Evolutionary conservation across 2,888 invertebrate species (phyloP).

Genomic region (Capitulum mitella): DNA sequence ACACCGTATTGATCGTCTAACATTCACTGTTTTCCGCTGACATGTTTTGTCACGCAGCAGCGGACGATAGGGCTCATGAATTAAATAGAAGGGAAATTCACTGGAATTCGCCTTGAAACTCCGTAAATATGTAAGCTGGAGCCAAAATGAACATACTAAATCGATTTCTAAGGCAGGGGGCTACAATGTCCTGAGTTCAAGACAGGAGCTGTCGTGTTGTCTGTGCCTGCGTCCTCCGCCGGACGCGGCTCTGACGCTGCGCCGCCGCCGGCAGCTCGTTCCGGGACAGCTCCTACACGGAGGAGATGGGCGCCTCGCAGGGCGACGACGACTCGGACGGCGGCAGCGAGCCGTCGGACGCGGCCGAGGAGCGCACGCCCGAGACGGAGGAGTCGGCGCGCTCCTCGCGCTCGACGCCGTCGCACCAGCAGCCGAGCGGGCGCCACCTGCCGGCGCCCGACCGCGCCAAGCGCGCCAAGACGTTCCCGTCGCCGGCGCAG

Average conservation of each 20-base stretch:
- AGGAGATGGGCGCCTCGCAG: slow-evolving; percentile 22
- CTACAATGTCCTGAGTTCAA: too few species aligned
- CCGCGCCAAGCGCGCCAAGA: slow-evolving; percentile 29
- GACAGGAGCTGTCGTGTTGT: not conserved
- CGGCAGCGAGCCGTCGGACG: not conserved
- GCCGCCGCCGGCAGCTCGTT: slow-evolving; percentile 29
- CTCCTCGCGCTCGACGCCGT: slow-evolving; percentile 46
- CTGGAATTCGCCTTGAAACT: too few species aligned
- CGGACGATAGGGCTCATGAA: too few species aligned
- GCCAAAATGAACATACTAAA: too few species aligned
- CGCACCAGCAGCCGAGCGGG: slow-evolving; percentile 22
- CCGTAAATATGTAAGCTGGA: too few species aligned
- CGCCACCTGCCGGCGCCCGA: slow-evolving; percentile 27
- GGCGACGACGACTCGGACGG: not conserved
- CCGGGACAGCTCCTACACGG: slow-evolving; percentile 31
- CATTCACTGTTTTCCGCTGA: too few species aligned
- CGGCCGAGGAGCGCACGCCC: slow-evolving; percentile 55
- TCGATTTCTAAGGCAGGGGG: too few species aligned
- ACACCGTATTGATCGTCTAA: too few species aligned
- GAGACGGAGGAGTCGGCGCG: slow-evolving; percentile 64
- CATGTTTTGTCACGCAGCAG: too few species aligned
- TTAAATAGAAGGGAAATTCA: too few species aligned
- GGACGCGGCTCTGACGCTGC: not conserved
- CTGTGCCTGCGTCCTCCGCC: too few species aligned
- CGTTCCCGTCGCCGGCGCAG: slow-evolving; percentile 26